Evolutionary conservation across 2,888 invertebrate genomes (phyloP), one percentile per base, ranked within the genome.

Genomic region (Poecilobothrus nobilitatus): DNA sequence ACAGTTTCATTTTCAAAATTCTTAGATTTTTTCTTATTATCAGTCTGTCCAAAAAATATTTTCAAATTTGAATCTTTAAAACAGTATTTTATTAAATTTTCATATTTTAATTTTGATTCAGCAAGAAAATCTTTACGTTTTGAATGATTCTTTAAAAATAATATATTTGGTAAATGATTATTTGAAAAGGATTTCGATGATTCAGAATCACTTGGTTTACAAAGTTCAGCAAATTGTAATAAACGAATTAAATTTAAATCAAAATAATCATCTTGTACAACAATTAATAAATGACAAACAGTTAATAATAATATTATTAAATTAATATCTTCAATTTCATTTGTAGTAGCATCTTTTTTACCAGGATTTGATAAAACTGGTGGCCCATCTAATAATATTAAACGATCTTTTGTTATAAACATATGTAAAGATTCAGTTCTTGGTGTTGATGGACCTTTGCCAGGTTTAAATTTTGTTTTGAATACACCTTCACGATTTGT

Each of bases 211-310:
- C 33, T 27, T 5, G 86, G 83, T 6, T 86, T 84, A 41, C 80
- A 76, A 27, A 79, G 74, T 68, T 80, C 75, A 0, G 80, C 81
- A 63, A 77, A 76, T 66, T 78, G 76, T 2, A 79, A 68, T 4
- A 81, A 80, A 88, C 93, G 90, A 71, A 91, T 79, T 75, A 91
- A 84, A 80, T 92, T 94, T 69, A 92, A 88, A 81, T 94, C 94
- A 4, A 91, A 85, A 77, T 92, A 92, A 88, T 92, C 95, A 78
- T 97, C 96, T 76, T 95, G 91, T 0, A 93, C 91, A 53, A 95
- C 87, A 69, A 97, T 84, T 9, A 97, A 84, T 1, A 95, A 88
- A 80, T 97, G 95, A 75, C 96, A 96, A 61, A 96, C 90, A 3
- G 93, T 91, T 83, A 95, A 87, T 67, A 97, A 80, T 78, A 93